Evolutionary conservation across 2,797 vertebrate species (phyloP).

Genomic region (Poliocrania exsul): DNA sequence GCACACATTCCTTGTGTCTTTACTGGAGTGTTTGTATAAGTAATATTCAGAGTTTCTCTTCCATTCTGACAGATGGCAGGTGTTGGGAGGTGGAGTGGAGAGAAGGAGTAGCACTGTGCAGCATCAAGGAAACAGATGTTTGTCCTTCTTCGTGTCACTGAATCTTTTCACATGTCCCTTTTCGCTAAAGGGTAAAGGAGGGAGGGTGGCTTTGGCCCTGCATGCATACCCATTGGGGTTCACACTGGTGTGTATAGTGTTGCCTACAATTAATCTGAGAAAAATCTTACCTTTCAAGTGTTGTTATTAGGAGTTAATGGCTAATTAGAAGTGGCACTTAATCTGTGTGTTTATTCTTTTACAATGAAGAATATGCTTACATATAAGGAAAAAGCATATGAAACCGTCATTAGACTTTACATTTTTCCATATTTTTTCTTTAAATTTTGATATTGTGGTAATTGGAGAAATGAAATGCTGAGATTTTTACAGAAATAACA

Average conservation of each 20-base stretch:
- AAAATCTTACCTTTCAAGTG: slow-evolving; percentile 14
- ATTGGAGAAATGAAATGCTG: background rate
- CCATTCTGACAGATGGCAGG: background rate
- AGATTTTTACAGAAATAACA: background rate
- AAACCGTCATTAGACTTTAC: background rate
- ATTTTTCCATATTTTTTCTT: background rate
- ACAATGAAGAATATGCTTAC: slow-evolving; percentile 2
- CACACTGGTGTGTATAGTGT: accelerated
- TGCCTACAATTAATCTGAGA: slow-evolving; percentile 13
- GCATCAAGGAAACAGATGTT: background rate
- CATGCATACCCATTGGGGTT: background rate
- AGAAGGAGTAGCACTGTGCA: background rate
- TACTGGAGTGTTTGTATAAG: background rate
- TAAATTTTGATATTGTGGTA: background rate
- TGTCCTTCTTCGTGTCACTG: background rate
- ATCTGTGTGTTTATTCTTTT: slow-evolving; percentile 28
- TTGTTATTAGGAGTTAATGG: slow-evolving; percentile 45
- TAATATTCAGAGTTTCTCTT: background rate
- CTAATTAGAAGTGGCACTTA: slow-evolving; percentile 14
- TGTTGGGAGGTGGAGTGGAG: background rate
- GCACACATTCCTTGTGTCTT: background rate
- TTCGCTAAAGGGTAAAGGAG: background rate
- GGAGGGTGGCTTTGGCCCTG: background rate
- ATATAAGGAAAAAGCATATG: slow-evolving; percentile 1
- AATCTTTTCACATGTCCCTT: background rate